Evolutionary conservation across 2,888 invertebrate species (phyloP).

Genomic region (Apomyelois bistriatella): DNA sequence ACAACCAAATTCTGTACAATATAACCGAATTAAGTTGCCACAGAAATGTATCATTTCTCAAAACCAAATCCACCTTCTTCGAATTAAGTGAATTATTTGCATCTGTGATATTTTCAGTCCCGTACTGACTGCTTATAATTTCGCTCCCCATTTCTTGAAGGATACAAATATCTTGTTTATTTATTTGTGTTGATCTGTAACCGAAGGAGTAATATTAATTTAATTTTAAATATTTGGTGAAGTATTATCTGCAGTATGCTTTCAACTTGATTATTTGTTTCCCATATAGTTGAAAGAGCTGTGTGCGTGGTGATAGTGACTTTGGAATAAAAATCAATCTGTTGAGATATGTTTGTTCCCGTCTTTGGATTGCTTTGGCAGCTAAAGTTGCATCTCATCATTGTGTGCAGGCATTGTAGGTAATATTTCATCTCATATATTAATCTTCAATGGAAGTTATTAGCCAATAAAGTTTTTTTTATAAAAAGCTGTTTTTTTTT

Average conservation of each 20-base stretch:
- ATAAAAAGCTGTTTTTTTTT: not conserved
- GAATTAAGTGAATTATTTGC: constrained; percentile 53
- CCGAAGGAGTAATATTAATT: constrained; percentile 33
- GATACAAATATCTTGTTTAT: constrained; percentile 30
- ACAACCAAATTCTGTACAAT: constrained; percentile 11
- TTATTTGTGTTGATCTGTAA: constrained; percentile 36
- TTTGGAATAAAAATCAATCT: constrained; percentile 24
- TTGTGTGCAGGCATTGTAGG: constrained; percentile 23
- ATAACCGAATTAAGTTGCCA: constrained; percentile 4
- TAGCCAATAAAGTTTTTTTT: constrained; percentile 41
- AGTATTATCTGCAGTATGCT: constrained; percentile 35
- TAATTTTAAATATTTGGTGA: constrained; percentile 33
- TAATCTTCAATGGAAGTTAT: constrained; percentile 22
- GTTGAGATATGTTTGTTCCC: constrained; percentile 44
- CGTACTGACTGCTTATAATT: constrained; percentile 59
- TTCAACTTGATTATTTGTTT: constrained; percentile 66
- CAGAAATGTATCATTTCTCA: constrained; percentile 6
- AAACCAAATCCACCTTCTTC: constrained; percentile 16
- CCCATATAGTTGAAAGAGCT: constrained; percentile 49
- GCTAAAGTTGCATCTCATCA: constrained; percentile 19
- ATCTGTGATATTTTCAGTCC: constrained; percentile 76
- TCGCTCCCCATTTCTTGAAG: constrained; percentile 38
- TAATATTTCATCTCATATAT: constrained; percentile 22
- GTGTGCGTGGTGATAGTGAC: constrained; percentile 18
- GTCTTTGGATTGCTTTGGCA: constrained; percentile 33